Percentiles rank a stretch among this genome's conserved stretches.
Conservation (phyloP, 1,140 invertebrate species). For the Diuraphis noxia region DNA sequence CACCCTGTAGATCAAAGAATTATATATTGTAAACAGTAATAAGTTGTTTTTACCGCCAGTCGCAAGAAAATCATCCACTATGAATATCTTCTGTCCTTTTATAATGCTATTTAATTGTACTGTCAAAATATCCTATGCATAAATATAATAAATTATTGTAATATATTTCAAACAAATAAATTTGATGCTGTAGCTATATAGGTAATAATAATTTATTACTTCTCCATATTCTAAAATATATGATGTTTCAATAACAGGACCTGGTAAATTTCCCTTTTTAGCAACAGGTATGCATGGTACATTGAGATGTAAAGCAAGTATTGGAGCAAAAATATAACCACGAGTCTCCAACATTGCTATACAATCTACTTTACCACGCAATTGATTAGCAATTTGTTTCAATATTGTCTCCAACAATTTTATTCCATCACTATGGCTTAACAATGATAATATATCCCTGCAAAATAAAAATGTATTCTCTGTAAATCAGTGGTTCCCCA, state of each 20-base stretch:
- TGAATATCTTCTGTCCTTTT: slow-evolving; percentile 73
- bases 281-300: slow-evolving; percentile 89
- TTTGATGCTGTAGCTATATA: too few species aligned
- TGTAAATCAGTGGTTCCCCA: too few species aligned
- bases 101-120: slow-evolving; percentile 75
- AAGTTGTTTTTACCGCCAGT: slow-evolving; percentile 75
- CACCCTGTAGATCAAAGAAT: background rate
- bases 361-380: slow-evolving; percentile 70
- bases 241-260: slow-evolving; percentile 69
- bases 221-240: slow-evolving; percentile 90
- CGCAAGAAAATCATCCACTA: slow-evolving; percentile 91
- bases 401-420: slow-evolving; percentile 74
- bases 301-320: slow-evolving; percentile 77
- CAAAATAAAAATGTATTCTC: slow-evolving; percentile 58
- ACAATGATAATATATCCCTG: slow-evolving; percentile 91
- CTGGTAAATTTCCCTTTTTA: slow-evolving; percentile 94
- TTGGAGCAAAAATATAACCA: slow-evolving; percentile 89
- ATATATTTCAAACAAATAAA: slow-evolving; percentile 5
- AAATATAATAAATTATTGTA: background rate
- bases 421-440: slow-evolving; percentile 74
- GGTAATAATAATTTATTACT: slow-evolving; percentile 65
- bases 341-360: slow-evolving; percentile 89
- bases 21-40: background rate
- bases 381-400: slow-evolving; percentile 66
- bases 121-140: slow-evolving; percentile 81